These are phyloP conservation scores for Lasioglossum marginatum DNA, from an alignment of 2,888 invertebrate genomes.

Conservation along the genomic window DNA sequence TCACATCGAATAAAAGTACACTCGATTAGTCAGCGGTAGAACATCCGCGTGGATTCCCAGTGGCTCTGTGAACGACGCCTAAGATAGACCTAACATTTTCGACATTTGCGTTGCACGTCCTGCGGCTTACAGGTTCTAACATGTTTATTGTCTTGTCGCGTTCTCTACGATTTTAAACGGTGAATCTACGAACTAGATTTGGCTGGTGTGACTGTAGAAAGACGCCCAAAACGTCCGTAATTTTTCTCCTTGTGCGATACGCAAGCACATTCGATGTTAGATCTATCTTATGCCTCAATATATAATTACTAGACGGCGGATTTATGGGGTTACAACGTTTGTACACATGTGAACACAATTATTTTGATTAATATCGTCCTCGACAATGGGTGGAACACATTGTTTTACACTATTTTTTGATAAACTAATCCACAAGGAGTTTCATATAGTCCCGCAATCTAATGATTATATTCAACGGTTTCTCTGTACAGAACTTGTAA, in stretches of 20 bases:
- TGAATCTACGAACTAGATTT: not conserved
- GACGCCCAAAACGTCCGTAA: not conserved
- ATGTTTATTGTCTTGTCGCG: constrained; percentile 3
- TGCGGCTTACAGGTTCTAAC: not conserved
- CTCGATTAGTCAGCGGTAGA: constrained; percentile 19
- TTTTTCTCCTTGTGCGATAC: not conserved
- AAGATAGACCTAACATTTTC: not conserved
- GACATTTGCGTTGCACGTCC: not conserved
- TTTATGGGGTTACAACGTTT: not conserved
- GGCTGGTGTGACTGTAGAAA: not conserved
- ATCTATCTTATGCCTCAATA: not conserved
- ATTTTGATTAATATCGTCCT: not conserved
- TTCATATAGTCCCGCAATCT: not conserved
- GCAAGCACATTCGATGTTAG: not conserved
- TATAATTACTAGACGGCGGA: not conserved
- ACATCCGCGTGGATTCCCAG: not conserved
- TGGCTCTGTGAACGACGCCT: not conserved
- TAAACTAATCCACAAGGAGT: not conserved
- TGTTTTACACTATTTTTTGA: not conserved
- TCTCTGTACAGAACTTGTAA: not conserved
- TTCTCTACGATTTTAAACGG: not conserved
- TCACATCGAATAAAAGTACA: constrained; percentile 25
- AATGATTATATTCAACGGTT: not conserved
- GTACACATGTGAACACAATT: not conserved
- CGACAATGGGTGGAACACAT: not conserved